A percentile compares a stretch with the other conserved stretches of the same genome.
phyloP scores from a whole-genome alignment of 2,113 vertebrate species.

The Haemorhous mexicanus region DNA sequence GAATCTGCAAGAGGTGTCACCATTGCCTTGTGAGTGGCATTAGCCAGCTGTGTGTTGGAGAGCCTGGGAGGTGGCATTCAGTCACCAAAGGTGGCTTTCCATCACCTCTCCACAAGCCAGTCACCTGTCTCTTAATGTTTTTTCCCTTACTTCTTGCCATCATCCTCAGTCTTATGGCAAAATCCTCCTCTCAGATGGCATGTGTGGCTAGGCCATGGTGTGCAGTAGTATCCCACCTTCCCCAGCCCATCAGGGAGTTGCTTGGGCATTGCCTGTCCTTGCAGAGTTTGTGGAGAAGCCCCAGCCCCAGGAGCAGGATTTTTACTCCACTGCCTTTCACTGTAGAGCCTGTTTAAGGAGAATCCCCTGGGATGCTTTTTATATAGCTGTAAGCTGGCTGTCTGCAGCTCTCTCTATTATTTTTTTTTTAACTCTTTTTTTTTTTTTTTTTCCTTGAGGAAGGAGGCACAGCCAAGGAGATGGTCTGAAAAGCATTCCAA shows the following conservation, averaged over 20 bases:
- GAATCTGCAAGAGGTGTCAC: not conserved
- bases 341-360: not conserved
- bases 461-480: not conserved
- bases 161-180: not conserved
- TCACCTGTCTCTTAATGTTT: not conserved
- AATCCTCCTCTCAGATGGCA: not conserved
- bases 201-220: not conserved
- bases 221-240: not conserved
- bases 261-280: not conserved
- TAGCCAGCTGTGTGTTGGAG: not conserved
- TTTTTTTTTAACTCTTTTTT: not conserved
- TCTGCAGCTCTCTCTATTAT: not conserved
- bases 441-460: not conserved
- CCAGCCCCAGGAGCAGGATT: not conserved
- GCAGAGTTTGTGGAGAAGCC: not conserved
- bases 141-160: not conserved
- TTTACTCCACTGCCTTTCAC: not conserved
- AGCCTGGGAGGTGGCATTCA: not conserved
- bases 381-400: not conserved
- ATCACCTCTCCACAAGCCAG: not conserved
- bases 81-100: not conserved
- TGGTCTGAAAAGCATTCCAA: not conserved
- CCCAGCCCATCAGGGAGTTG: not conserved
- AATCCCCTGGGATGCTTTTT: not conserved
- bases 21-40: accelerated